Evolutionary conservation across 1,140 invertebrate genomes (phyloP).

Genomic region (Probaryconus sp.): DNA sequence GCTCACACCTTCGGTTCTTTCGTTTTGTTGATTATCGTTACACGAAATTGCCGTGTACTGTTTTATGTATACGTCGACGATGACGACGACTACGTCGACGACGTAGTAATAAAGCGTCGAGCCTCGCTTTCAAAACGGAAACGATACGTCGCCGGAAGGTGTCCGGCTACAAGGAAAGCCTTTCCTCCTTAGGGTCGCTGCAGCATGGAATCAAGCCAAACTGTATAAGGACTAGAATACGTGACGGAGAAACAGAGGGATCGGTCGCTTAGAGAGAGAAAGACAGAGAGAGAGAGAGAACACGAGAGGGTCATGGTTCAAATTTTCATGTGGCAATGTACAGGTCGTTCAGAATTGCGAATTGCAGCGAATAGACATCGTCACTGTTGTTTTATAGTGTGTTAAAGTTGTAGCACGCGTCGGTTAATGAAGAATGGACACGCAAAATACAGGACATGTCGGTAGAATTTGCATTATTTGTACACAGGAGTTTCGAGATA

Average conservation of each 20-base stretch:
- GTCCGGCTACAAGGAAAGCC: constrained; percentile 73
- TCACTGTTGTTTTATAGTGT: constrained; percentile 64
- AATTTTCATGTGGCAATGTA: constrained; percentile 58
- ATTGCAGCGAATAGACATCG: constrained; percentile 56
- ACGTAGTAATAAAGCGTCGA: constrained; percentile 57
- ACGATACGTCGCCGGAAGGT: constrained; percentile 75
- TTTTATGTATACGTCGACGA: constrained; percentile 54
- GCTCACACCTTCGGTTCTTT: constrained; percentile 56
- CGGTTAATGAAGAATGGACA: constrained; percentile 71
- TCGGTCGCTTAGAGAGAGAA: too few species aligned
- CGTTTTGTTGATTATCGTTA: constrained; percentile 60
- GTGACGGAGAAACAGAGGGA: constrained; percentile 45
- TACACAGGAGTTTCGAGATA: too few species aligned
- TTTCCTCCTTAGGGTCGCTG: constrained; percentile 65
- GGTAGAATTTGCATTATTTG: constrained; percentile 60
- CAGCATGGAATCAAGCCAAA: constrained; percentile 44
- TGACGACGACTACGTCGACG: constrained; percentile 42
- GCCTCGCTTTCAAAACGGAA: constrained; percentile 72
- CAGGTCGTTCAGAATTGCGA: constrained; percentile 26
- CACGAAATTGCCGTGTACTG: constrained; percentile 57
- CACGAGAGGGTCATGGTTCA: constrained; percentile 48
- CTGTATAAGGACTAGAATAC: constrained; percentile 45
- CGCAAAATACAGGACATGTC: constrained; percentile 73
- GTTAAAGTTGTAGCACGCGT: constrained; percentile 69
- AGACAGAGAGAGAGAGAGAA: too few species aligned